Conservation (phyloP, 2,888 invertebrate genomes). For the Heliconius ethilla region DNA sequence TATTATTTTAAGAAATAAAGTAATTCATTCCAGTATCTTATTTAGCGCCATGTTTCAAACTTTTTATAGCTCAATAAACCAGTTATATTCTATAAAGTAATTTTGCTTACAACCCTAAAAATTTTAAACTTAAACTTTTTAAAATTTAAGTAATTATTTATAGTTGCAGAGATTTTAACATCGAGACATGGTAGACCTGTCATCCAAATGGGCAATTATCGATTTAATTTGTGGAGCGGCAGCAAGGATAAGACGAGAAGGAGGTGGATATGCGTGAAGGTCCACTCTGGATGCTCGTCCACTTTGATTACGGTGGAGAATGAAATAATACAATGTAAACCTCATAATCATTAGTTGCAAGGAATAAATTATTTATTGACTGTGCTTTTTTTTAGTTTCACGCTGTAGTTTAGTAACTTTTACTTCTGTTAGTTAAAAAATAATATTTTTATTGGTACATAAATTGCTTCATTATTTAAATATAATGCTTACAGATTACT, state of each 20-base stretch:
- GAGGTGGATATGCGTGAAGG: constrained; percentile 62
- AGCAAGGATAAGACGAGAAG: constrained; percentile 51
- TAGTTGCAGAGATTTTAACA: constrained; percentile 50
- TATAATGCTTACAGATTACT: no score
- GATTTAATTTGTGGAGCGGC: constrained; percentile 60
- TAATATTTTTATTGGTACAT: no score
- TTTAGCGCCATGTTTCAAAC: no score
- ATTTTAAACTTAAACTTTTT: not conserved
- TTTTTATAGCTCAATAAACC: not conserved
- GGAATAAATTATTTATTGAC: not conserved
- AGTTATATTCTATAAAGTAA: not conserved
- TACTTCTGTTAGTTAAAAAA: no score
- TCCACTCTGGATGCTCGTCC: constrained; percentile 57
- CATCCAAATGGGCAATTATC: constrained; percentile 57
- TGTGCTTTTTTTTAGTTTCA: not conserved
- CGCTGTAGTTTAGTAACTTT: not conserved
- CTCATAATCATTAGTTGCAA: constrained; percentile 58
- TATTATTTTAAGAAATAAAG: no score
- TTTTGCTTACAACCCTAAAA: no score
- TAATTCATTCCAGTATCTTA: no score
- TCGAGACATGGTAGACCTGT: constrained; percentile 59
- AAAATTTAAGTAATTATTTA: constrained; percentile 24
- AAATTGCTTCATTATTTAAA: no score
- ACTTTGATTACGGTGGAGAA: constrained; percentile 57
- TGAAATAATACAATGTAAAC: constrained; percentile 56